Evolutionary conservation across 1,140 invertebrate species (phyloP).

Genomic region (Macrobrachium rosenbergii): DNA sequence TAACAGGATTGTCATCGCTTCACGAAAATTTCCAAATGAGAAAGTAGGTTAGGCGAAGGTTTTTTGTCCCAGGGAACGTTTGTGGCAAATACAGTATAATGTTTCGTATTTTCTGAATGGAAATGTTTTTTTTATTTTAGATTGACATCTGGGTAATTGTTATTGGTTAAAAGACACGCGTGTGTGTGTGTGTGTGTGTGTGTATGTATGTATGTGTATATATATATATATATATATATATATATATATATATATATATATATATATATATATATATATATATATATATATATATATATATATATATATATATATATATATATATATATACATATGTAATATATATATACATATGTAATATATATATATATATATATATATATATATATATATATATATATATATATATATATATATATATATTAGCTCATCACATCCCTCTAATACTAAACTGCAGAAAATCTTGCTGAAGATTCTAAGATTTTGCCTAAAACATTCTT

Average conservation of each 20-base stretch:
- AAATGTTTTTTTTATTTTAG: no score
- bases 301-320: not conserved
- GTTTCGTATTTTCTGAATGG: no score
- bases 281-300: conserved; percentile 27
- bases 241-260: conserved; percentile 27
- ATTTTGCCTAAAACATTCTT: no score
- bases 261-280: conserved; percentile 24
- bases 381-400: not conserved
- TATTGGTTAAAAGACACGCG: no score
- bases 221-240: conserved; percentile 27
- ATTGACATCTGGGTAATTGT: no score
- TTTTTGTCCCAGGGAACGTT: no score
- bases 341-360: conserved; percentile 4
- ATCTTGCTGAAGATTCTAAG: no score
- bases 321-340: not conserved
- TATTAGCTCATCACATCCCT: not conserved
- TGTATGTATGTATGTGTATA: not conserved
- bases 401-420: not conserved
- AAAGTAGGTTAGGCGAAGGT: no score
- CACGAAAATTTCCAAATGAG: no score
- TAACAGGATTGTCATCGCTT: no score
- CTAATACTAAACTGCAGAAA: no score
- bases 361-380: not conserved
- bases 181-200: conserved; percentile 9
- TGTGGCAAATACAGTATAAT: no score